Evolutionary conservation across 2,797 vertebrate genomes (phyloP).

Genomic region (Tenualosa thibaudeaui): DNA sequence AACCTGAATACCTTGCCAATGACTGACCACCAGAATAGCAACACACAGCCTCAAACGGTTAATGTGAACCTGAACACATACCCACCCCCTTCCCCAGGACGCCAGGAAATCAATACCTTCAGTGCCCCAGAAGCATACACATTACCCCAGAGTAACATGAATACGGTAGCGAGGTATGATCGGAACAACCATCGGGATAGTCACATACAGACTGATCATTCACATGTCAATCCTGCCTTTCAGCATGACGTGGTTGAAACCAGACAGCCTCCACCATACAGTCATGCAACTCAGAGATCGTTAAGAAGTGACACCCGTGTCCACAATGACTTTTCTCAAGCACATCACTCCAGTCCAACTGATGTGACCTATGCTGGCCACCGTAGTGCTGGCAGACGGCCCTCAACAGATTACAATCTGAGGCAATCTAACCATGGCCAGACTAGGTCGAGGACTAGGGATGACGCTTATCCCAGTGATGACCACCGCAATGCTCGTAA

Average conservation of each 20-base stretch:
- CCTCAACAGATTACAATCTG: slow-evolving; percentile 41
- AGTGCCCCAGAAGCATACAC: slow-evolving; percentile 38
- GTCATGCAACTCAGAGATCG: not conserved
- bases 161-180: slow-evolving; percentile 30
- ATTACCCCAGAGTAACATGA: not conserved
- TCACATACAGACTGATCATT: not conserved
- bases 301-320: slow-evolving; percentile 45
- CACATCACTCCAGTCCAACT: slow-evolving; percentile 31
- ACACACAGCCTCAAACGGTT: slow-evolving; percentile 66
- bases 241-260: slow-evolving; percentile 36
- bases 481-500: not conserved
- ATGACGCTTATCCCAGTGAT: not conserved
- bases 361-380: slow-evolving; percentile 38
- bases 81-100: slow-evolving; percentile 39
- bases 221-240: slow-evolving; percentile 43
- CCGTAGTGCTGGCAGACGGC: slow-evolving; percentile 58
- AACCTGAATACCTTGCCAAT: slow-evolving; percentile 65
- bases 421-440: slow-evolving; percentile 19
- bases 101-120: slow-evolving; percentile 10
- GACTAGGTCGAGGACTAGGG: slow-evolving; percentile 29
- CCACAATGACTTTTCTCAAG: slow-evolving; percentile 2
- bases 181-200: slow-evolving; percentile 43
- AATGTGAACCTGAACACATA: slow-evolving; percentile 73
- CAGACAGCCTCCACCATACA: slow-evolving; percentile 15
- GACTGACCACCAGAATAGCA: slow-evolving; percentile 48